These are phyloP conservation scores for Nicator chloris DNA, from an alignment of 2,113 vertebrate species.

Conservation along the genomic window DNA sequence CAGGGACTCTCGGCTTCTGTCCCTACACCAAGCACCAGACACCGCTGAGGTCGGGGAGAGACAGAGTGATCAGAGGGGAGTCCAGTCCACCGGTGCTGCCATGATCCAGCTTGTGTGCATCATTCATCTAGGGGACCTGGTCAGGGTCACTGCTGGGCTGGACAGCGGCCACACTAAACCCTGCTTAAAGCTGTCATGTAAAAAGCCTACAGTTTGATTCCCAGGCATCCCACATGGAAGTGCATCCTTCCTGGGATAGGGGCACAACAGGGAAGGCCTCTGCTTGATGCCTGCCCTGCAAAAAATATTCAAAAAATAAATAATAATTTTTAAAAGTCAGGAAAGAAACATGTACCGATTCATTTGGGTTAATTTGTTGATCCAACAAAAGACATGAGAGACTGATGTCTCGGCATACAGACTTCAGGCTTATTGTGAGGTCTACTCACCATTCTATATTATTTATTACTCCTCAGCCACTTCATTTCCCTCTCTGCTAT, in stretches of 20 bases:
- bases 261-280: neutral
- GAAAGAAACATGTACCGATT: neutral
- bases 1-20: neutral
- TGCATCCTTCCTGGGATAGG: neutral
- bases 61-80: neutral
- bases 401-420: neutral
- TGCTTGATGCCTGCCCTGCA: neutral
- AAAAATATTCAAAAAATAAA: neutral
- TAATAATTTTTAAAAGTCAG: neutral
- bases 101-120: neutral
- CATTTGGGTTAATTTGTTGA: neutral
- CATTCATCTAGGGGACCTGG: neutral
- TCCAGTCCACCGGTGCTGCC: rapidly evolving
- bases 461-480: neutral
- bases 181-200: neutral
- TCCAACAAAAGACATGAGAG: neutral
- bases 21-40: neutral
- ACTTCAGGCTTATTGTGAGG: neutral
- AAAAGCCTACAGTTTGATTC: neutral
- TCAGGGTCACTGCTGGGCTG: neutral
- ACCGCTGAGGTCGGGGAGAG: rapidly evolving
- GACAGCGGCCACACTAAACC: neutral
- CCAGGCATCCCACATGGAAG: neutral
- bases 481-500: neutral
- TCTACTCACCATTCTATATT: neutral